Evolutionary conservation across 2,888 invertebrate species (phyloP).

Genomic region (Sympetrum striolatum): DNA sequence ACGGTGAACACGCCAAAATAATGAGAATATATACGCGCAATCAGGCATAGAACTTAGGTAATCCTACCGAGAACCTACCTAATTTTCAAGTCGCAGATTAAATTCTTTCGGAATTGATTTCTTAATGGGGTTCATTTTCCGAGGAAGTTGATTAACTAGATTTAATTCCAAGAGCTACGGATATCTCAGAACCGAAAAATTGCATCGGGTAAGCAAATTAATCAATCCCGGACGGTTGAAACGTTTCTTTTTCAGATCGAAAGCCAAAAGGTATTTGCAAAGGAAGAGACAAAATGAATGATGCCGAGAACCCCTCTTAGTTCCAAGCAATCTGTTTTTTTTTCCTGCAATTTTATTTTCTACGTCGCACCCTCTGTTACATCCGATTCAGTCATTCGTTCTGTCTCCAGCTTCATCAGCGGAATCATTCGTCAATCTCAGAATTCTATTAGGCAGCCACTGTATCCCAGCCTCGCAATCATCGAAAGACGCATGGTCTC

Average conservation of each 20-base stretch:
- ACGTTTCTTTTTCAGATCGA: not conserved
- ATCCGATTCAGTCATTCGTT: not conserved
- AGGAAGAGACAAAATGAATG: not conserved
- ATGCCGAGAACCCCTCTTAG: not conserved
- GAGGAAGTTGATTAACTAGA: no score
- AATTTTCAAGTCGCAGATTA: no score
- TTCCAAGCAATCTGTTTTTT: not conserved
- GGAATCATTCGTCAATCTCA: slow-evolving; percentile 37
- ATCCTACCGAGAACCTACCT: no score
- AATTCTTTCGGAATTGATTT: no score
- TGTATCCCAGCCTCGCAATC: not conserved
- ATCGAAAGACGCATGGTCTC: not conserved
- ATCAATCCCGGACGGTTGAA: not conserved
- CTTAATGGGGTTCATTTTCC: no score
- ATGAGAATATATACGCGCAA: no score
- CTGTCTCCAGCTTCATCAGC: not conserved
- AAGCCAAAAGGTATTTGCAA: not conserved
- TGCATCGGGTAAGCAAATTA: not conserved
- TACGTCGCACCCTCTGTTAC: not conserved
- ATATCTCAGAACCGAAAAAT: not conserved
- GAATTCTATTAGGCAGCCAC: not conserved
- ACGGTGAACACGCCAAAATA: no score
- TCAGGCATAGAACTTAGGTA: no score
- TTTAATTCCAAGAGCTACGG: not conserved
- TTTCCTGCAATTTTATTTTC: not conserved